Base-by-base conservation (phyloP, 1,140 invertebrate species). In the Scaptodrosophila lebanonensis region DNA sequence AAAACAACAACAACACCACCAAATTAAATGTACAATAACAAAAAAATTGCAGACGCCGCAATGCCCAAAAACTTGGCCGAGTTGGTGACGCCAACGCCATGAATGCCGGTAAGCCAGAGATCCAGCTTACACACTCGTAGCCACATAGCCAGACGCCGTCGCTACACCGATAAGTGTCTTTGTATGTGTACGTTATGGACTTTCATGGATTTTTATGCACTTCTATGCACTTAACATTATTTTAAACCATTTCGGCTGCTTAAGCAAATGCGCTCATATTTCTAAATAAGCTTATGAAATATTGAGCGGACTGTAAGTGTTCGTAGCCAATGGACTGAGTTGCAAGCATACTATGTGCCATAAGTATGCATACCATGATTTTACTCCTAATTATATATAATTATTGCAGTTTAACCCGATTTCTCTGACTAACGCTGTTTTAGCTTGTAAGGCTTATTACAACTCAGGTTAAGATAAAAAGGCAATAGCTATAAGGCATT, bases 31-130 rank as follows among this genome's bases (percentile, higher is more conserved):
- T 17, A 18, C 40, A 38, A 25, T 36, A 63, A 70, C 20, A 29
- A 25, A 32, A 30, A 44, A 61, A 42, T 32, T 65, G 61, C 61
- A 60, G 59, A 62, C 56, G 22, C n/a, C 59, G 61, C 61, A 65
- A 49, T 65, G n/a, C 61, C 48, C 29, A 68, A 63, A 22, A 60
- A 79, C 61, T 82, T 79, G 69, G 69, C 69, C 75, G 64, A 73
- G 68, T 77, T 68, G 63, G 62, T 57, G 56, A 45, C 70, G 64
- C 54, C 68, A 25, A 25, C 22, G 22, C 22, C 22, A 25, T 25
- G 8, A 8, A 25, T 3, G 8, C 22, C n/a, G n/a, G n/a, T n/a
- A n/a, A n/a, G 65, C 62, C 65, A 66, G 52, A 5, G 11, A 45
- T 71, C 60, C 65, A 68, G 42, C 32, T 50, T 72, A 22, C 25